Conservation (phyloP, 1,140 invertebrate species). For the Achatina immaculata region DNA sequence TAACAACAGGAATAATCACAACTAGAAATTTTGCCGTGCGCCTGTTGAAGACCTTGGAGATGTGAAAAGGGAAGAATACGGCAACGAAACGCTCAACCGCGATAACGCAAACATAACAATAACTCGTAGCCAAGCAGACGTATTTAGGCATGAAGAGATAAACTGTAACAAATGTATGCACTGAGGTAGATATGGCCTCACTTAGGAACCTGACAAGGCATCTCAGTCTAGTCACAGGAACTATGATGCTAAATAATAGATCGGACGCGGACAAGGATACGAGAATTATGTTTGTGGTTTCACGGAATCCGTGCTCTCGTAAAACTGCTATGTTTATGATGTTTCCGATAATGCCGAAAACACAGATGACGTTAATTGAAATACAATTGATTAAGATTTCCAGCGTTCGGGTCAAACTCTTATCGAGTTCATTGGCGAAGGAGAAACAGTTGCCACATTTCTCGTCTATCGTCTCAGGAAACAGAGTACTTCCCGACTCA, state of each 20-base stretch:
- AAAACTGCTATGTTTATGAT: constrained; percentile 6
- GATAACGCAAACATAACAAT: neutral
- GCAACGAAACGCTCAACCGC: constrained; percentile 20
- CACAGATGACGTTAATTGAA: neutral
- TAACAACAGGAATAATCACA: neutral
- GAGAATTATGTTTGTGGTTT: constrained; percentile 6
- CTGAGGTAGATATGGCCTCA: neutral
- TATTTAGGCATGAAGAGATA: neutral
- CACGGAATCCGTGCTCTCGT: neutral
- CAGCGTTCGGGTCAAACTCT: neutral
- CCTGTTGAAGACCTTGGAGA: neutral
- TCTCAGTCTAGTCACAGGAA: neutral
- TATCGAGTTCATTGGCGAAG: neutral
- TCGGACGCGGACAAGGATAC: neutral
- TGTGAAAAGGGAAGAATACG: constrained; percentile 16
- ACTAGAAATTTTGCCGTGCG: neutral
- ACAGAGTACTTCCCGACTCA: neutral
- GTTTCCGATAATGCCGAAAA: constrained; percentile 15
- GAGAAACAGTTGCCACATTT: neutral
- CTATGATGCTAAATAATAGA: neutral
- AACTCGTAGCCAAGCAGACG: neutral
- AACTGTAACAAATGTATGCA: neutral
- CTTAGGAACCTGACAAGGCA: neutral
- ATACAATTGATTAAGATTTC: neutral
- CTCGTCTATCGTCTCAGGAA: neutral